phyloP scores from a whole-genome alignment of 2,797 vertebrate genomes.

The Chloroceryle amazona region DNA sequence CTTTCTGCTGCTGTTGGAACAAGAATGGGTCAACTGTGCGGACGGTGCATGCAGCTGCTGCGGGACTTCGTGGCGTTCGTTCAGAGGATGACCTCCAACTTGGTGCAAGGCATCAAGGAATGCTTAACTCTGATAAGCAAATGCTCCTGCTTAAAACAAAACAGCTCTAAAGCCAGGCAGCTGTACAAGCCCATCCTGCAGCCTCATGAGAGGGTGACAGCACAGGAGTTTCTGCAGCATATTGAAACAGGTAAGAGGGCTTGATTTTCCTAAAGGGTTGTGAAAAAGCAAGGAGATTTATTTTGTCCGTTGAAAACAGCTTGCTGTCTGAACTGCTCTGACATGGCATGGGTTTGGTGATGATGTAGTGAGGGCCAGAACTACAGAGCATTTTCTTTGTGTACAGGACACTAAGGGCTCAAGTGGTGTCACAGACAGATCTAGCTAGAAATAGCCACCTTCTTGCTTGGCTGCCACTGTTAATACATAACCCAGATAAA shows the following conservation, averaged over 20 bases:
- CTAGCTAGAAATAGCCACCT: neutral
- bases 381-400: neutral
- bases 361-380: neutral
- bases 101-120: conserved; percentile 71
- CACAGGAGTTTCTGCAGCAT: conserved; percentile 70
- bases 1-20: neutral
- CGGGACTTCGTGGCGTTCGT: conserved; percentile 58
- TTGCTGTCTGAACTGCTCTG: neutral
- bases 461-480: neutral
- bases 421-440: neutral
- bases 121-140: conserved; percentile 65
- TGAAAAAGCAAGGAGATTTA: neutral
- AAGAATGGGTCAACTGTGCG: conserved; percentile 79
- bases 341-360: neutral
- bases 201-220: conserved; percentile 70
- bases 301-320: neutral
- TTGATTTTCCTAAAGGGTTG: neutral
- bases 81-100: conserved; percentile 51
- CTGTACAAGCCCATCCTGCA: conserved; percentile 74
- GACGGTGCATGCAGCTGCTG: conserved; percentile 77
- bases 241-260: conserved; percentile 75
- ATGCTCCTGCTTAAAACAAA: conserved; percentile 76
- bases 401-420: neutral
- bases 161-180: conserved; percentile 37
- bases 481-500: neutral